phyloP scores from a whole-genome alignment of 2,113 vertebrate species.

The Rhinopithecus roxellana region DNA sequence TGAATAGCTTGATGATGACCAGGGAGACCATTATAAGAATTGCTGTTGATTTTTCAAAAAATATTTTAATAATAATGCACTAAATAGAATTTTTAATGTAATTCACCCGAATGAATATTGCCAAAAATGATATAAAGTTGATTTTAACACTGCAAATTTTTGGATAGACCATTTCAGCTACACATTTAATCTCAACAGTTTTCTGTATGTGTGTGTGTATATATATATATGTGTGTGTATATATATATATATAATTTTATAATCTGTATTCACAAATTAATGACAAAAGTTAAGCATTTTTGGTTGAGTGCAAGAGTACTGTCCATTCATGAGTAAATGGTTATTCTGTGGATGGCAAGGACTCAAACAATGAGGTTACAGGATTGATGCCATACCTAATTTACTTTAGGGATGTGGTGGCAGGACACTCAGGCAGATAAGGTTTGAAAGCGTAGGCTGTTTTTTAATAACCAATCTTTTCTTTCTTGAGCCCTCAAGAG shows the following conservation, averaged over 20 bases:
- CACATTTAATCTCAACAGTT: not conserved
- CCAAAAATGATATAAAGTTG: not conserved
- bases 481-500: not conserved
- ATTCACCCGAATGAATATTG: not conserved
- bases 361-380: not conserved
- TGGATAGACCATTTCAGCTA: not conserved
- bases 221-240: accelerated
- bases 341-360: not conserved
- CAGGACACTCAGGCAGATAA: not conserved
- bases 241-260: too few species aligned
- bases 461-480: not conserved
- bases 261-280: not conserved
- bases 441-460: not conserved
- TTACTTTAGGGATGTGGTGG: not conserved
- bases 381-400: not conserved
- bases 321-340: not conserved
- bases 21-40: not conserved
- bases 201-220: not conserved
- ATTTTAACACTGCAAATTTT: not conserved
- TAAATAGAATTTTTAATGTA: not conserved
- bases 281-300: not conserved
- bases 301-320: not conserved
- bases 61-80: not conserved
- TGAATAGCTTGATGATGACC: not conserved
- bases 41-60: not conserved